Evolutionary conservation across 2,888 invertebrate species (phyloP), one percentile per base, ranked within the genome.

Genomic region (Apotomis capreana): DNA sequence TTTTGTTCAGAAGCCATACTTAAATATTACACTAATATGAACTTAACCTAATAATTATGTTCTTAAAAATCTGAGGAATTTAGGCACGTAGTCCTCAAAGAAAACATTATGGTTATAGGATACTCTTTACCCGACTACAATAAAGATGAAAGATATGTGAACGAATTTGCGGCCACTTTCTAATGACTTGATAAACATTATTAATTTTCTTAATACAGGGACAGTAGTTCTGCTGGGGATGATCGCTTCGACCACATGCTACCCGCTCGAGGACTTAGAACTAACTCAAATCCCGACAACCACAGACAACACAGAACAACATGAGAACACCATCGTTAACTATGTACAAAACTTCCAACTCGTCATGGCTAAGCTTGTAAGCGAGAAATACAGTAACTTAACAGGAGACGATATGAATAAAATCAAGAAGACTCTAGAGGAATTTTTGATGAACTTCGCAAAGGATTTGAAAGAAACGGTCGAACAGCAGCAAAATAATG

Each of bases 381-480:
- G 74, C 26, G 68, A 54, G 3, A 77, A 78, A 55, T 78, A 81
- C 26, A 74, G 68, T 0, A 74, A 81, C 44, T 68, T 83, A 3
- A 73, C 73, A 0, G 6, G 37, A 5, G 15, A 60, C 6, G 78
- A 78, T 55, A 74, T 75, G 52, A 75, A 78, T 3, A 62, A 75
- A 61, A 77, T 85, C 0, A 79, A 79, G 36, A 13, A 54, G 0
- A 76, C 75, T 0, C 52, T 85, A 4, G 83, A 84, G 67, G 79
- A 80, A 0, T 84, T 84, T 57, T 61, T 84, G 0, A 75, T 75
- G 3, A 78, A 77, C 6, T 81, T 85, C 64, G 82, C 83, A 0
- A 76, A 68, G 8, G 84, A 84, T 51, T 55, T 85, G 0, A 78
- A 74, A 57, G 77, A 81, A 9, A 76, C 82, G 0, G 67, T 84